Percentiles rank a stretch among this genome's conserved stretches.
phyloP scores from a whole-genome alignment of 2,888 invertebrate genomes.

The Philaethria dido region DNA sequence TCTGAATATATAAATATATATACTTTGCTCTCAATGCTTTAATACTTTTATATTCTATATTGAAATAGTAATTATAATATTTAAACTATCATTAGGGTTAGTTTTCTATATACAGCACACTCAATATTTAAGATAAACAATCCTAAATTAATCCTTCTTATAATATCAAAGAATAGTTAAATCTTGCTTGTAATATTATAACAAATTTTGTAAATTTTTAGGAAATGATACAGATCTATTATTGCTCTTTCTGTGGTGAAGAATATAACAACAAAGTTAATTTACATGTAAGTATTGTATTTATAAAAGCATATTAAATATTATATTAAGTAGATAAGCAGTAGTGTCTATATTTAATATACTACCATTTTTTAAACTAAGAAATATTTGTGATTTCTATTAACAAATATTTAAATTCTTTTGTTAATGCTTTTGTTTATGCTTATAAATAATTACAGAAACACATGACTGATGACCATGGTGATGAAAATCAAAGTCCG shows the following conservation, averaged over 20 bases:
- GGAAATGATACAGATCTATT: constrained; percentile 71
- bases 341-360: not conserved
- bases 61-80: too few relatives aligned
- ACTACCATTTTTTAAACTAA: too few relatives aligned
- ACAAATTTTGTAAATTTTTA: constrained; percentile 50
- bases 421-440: not conserved
- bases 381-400: too few relatives aligned
- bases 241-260: constrained; percentile 85
- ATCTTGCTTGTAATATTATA: not conserved
- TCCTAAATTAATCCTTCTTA: too few relatives aligned
- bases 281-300: constrained; percentile 84
- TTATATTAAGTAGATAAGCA: not conserved
- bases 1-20: not conserved
- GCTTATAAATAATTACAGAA: constrained; percentile 64
- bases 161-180: too few relatives aligned
- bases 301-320: constrained; percentile 18
- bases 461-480: constrained; percentile 81
- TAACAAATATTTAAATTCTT: too few relatives aligned
- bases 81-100: too few relatives aligned
- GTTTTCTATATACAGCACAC: too few relatives aligned
- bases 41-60: too few relatives aligned
- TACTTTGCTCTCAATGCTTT: not conserved
- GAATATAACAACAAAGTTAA: constrained; percentile 88
- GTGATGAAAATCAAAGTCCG: constrained; percentile 79
- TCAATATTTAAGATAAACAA: too few relatives aligned